Evolutionary conservation across 1,140 invertebrate species (phyloP), one percentile per base, ranked within the genome.

Genomic region (Lanistes nyassanus): DNA sequence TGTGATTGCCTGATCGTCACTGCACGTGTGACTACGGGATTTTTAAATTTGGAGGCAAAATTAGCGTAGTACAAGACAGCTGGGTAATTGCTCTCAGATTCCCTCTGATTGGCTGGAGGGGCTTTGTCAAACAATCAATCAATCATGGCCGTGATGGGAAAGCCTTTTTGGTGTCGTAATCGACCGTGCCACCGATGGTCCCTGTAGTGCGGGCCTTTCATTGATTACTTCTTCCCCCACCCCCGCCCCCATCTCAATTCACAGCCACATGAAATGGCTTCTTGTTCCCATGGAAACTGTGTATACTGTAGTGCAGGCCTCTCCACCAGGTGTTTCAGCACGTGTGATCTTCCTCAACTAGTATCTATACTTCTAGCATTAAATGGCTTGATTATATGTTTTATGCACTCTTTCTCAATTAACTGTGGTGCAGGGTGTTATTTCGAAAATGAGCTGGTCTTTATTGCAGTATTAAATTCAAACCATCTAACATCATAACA

Each of bases 11-110:
- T 34, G 19, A 7, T 64, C 1, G 7, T 64, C 62, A 64, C 6
- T 29, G 19, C 31, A 64, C 23, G 36, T 51, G 68, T 70, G 68
- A 51, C 68, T 51, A 21, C 9, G 47, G 74, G 76, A 78, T 80
- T 80, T 88, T 88, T 86, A 83, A 87, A 87, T 87, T 88, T 87
- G 86, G 87, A 83, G 85, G 86, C 86, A 88, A 84, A 84, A 83
- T 84, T 79, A 74, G 75, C 78, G 67, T 67, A 70, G 75, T 76
- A 56, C 77, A 74, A 76, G 75, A 79, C 84, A 81, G 84, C 83
- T 82, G 80, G 75, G 76, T 66, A 73, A 78, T 79, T 79, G 76
- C 66, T 67, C 65, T 56, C 74, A 75, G 75, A 76, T 42, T n/a
- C 75, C 72, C 36, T 77, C 70, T 87, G 86, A 86, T 87, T 87